Conservation (phyloP, 2,113 vertebrate genomes). For the Pimephales promelas region DNA sequence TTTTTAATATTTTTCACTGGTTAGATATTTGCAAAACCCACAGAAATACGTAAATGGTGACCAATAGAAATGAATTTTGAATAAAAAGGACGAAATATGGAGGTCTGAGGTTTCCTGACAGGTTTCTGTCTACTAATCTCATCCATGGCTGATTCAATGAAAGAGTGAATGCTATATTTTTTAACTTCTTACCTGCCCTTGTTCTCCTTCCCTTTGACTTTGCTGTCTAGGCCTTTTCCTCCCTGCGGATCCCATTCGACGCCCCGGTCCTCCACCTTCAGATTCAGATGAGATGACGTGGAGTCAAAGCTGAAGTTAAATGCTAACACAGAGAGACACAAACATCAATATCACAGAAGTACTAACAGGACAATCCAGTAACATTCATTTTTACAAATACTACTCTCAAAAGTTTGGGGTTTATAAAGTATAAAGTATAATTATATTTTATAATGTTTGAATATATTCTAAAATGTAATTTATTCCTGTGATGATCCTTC, state of each 20-base stretch:
- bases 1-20: no score
- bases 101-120: no score
- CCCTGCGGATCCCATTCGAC: constrained; percentile 93
- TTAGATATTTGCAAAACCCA: no score
- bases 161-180: background rate
- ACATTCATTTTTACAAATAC: background rate
- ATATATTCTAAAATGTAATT: background rate
- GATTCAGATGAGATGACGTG: constrained; percentile 85
- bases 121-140: background rate
- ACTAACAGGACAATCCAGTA: background rate
- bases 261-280: constrained; percentile 85
- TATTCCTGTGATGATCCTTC: background rate
- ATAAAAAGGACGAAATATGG: no score
- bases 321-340: constrained; percentile 70
- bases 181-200: constrained; percentile 83
- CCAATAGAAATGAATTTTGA: no score
- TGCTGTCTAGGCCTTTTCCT: constrained; percentile 85
- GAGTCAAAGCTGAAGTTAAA: constrained; percentile 86
- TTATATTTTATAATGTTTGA: background rate
- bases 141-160: background rate
- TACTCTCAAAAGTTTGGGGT: background rate
- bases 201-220: constrained; percentile 88
- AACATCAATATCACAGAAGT: background rate
- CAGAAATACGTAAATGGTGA: no score
- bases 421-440: background rate